Evolutionary conservation across 2,888 invertebrate genomes (phyloP).

Genomic region (Mylabris sibirica): DNA sequence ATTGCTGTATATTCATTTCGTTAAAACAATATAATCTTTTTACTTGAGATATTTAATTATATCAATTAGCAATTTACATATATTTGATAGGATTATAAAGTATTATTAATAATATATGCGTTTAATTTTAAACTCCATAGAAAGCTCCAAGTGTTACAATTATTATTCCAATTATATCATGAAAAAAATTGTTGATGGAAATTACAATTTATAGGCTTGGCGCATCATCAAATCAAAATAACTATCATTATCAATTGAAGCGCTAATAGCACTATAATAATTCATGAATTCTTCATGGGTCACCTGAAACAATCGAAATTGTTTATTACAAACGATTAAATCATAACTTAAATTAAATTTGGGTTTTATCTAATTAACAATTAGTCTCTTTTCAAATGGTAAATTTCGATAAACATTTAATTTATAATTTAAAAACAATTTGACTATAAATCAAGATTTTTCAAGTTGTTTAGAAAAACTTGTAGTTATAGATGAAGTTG

Average conservation of each 20-base stretch:
- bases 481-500: too few species aligned
- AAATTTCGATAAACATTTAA: too few species aligned
- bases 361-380: too few species aligned
- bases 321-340: background rate
- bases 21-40: too few species aligned
- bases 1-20: too few species aligned
- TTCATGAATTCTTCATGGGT: conserved; percentile 92
- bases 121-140: background rate
- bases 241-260: conserved; percentile 92
- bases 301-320: conserved; percentile 69
- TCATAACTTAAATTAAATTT: too few species aligned
- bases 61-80: background rate
- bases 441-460: too few species aligned
- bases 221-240: conserved; percentile 97
- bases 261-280: conserved; percentile 93
- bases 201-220: conserved; percentile 86
- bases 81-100: background rate
- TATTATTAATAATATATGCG: background rate
- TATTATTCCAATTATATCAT: too few species aligned
- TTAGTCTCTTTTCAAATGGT: too few species aligned
- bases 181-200: background rate
- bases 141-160: background rate
- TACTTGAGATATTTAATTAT: too few species aligned
- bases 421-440: too few species aligned
- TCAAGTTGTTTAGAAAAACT: too few species aligned